Evolutionary conservation across 2,797 vertebrate genomes (phyloP).

Genomic region (Ctenochaetus hawaiiensis): DNA sequence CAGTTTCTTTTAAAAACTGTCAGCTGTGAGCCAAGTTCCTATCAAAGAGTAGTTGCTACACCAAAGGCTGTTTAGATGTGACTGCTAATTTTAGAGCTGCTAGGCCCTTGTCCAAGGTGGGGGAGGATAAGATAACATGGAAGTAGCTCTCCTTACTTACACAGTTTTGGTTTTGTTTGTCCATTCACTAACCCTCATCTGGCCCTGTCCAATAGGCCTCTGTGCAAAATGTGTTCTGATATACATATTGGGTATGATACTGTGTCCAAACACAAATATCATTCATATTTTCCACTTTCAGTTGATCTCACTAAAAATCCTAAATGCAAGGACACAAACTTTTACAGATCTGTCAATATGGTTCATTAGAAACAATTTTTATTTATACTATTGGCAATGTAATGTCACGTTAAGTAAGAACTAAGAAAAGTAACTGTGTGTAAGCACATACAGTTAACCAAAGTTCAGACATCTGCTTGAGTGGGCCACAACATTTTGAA

Average conservation of each 20-base stretch:
- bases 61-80: conserved; percentile 77
- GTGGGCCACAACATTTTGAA: background rate
- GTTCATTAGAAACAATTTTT: background rate
- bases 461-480: background rate
- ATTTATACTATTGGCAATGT: background rate
- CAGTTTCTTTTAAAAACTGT: conserved; percentile 59
- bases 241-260: background rate
- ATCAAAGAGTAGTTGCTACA: conserved; percentile 73
- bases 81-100: conserved; percentile 79
- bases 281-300: conserved; percentile 29
- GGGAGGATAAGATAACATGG: conserved; percentile 79
- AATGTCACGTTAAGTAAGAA: background rate
- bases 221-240: conserved; percentile 32
- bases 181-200: conserved; percentile 45
- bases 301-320: conserved; percentile 11
- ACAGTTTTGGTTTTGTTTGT: conserved; percentile 61
- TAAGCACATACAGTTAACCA: background rate
- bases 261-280: conserved; percentile 16
- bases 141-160: conserved; percentile 53
- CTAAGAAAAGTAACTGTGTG: background rate
- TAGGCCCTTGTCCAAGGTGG: conserved; percentile 76
- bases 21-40: conserved; percentile 74
- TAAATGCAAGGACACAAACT: background rate
- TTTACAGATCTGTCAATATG: conserved; percentile 13
- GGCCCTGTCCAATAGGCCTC: conserved; percentile 24